phyloP scores from a whole-genome alignment of 1,140 invertebrate species.

The Philotrypesis tridentata region DNA sequence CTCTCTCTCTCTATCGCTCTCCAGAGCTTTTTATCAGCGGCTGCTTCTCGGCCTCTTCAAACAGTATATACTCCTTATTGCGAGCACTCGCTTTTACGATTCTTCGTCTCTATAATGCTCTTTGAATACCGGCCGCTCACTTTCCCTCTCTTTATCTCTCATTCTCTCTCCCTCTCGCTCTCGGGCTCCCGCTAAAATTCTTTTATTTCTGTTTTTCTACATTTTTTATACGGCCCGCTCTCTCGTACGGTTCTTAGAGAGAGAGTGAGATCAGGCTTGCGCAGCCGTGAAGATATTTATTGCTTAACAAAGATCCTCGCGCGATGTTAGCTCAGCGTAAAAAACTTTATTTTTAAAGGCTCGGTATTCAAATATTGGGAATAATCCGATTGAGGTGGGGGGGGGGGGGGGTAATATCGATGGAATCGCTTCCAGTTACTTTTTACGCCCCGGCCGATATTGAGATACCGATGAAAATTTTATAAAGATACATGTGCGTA shows the following conservation, averaged over 20 bases:
- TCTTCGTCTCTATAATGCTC: not conserved
- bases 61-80: slow-evolving; percentile 8
- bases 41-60: not conserved
- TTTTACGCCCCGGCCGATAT: not conserved
- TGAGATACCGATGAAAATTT: not conserved
- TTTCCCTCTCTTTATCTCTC: no score
- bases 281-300: slow-evolving; percentile 4
- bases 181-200: not conserved
- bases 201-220: not conserved
- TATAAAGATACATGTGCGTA: not conserved
- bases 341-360: not conserved
- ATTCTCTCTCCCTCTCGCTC: not conserved
- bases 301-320: not conserved
- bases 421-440: not conserved
- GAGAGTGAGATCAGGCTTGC: no score
- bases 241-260: not conserved
- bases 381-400: not conserved
- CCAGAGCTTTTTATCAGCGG: not conserved
- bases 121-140: slow-evolving; percentile 10
- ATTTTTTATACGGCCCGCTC: not conserved
- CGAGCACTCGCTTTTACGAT: not conserved
- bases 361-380: not conserved
- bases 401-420: not conserved
- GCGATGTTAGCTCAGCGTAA: not conserved
- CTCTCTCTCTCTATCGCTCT: no score